These are phyloP conservation scores for Lissonota sp. DNA, from an alignment of 2,888 invertebrate species.

Conservation along the genomic window DNA sequence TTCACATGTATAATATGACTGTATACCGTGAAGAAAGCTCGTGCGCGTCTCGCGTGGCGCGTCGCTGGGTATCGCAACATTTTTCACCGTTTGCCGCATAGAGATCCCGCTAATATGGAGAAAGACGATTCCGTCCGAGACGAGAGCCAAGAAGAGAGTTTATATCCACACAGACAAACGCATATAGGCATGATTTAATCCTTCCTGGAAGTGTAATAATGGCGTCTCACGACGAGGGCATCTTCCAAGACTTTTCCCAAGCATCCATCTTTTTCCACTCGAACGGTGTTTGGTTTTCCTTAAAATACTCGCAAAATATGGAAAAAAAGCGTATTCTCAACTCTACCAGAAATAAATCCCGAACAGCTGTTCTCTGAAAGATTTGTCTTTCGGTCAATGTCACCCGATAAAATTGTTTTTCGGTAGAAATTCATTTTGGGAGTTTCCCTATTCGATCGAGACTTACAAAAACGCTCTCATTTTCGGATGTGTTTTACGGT, in stretches of 20 bases:
- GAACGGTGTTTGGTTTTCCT: neutral
- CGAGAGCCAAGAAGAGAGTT: conserved; percentile 27
- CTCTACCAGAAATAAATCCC: neutral
- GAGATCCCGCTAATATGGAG: neutral
- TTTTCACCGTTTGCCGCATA: conserved; percentile 20
- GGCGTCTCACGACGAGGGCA: neutral
- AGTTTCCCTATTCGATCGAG: no score
- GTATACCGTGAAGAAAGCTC: neutral
- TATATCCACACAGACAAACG: conserved; percentile 12
- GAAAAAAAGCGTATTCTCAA: neutral
- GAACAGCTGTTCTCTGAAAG: no score
- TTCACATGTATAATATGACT: neutral
- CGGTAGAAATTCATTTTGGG: no score
- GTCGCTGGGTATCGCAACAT: conserved; percentile 23
- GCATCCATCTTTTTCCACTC: conserved; percentile 33
- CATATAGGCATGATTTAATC: conserved; percentile 42
- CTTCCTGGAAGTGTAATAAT: conserved; percentile 49
- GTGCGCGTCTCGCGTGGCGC: no score
- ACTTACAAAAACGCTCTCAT: no score
- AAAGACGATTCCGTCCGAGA: conserved; percentile 17
- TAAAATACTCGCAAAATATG: neutral
- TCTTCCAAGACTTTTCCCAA: conserved; percentile 24
- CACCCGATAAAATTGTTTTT: no score
- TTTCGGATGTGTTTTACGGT: no score
- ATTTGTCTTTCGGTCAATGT: neutral